Evolutionary conservation across 2,888 invertebrate species (phyloP), one percentile per base, ranked within the genome.

Genomic region (Spilosoma lubricipeda): DNA sequence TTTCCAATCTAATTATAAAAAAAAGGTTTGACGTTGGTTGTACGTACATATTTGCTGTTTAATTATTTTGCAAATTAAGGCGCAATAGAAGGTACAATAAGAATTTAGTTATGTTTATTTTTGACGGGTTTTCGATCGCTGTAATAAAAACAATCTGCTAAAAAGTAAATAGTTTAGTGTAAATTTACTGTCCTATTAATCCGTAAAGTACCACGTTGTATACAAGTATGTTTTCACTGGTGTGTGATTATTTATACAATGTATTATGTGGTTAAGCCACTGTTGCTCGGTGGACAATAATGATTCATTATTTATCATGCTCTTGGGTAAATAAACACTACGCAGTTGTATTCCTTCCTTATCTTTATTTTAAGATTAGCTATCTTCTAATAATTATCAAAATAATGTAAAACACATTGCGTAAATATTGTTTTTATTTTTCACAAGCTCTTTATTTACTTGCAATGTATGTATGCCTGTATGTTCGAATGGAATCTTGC

Each of bases 241-340:
- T 30, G 15, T 45, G 52, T 69, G 30, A 63, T 42, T 48, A 67
- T 52, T 72, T 56, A 67, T 13, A 71, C 11, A 64, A 30, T 56
- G 73, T 73, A 64, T 64, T 64, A 45, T 71, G 71, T 67, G 66
- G 71, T 71, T 66, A 72, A 45, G 13, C 39, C 8, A 33, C 36
- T 42, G 36, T 39, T 48, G 30, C 66, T 78, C 78, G 67, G 70
- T 79, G 73, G 77, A 74, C 67, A 82, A 63, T 5, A 63, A 78
- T 85, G 85, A 87, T 81, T 87, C 81, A 87, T 80, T 80, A 77
- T 77, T 78, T 82, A 81, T 81, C 81, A 70, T 71, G 73, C 77
- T 73, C 66, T 68, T 81, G 73, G 81, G 77, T 82, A 85, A 85
- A 85, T 75, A 85, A 81, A 80, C 74, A 81, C 77, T 87, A 80